Base-by-base conservation (phyloP, 1,140 invertebrate genomes). In the Bombus superbus region DNA sequence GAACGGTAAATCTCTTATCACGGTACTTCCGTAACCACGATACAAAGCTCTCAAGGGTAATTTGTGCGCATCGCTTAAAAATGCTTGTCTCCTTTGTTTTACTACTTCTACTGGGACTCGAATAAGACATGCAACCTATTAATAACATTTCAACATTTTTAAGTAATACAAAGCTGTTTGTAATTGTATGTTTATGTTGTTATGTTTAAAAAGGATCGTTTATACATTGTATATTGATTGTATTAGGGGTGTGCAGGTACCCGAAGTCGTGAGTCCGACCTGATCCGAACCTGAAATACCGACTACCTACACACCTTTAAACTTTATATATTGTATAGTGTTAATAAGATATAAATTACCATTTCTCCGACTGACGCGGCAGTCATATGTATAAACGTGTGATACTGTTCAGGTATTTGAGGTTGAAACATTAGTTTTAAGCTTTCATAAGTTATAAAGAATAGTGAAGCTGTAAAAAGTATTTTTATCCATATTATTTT, bases 81-180 rank as follows among this genome's bases (percentile, higher is more conserved):
- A 93, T 2, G 98, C 97, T 95, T 99, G 99, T 81, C 97, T 96
- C 89, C 99, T 96, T 95, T 99, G 99, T 95, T 99, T 99, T 0
- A 99, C 96, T 75, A 99, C 97, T 95, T 99, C 99, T n/a, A 98
- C 97, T 2, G 99, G 99, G 22, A 99, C 99, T 90, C 99, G 96
- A 59, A 99, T 95, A n/a, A 98, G 90, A 93, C 99, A 99, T 15
- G 99, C 98, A 35, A 97, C 95, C 98, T 98, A 57, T 35, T 38
- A 40, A 13, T 18, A 3, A 84, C 40, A 40, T 64, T 25, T n/a
- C 6, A 35, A 15, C 68, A 68, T 57, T 68, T 22, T 64, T 57
- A 74, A 69, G 22, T 85, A 13, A 72, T 40, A 73, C n/a, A 81
- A 66, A 28, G 32, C 4, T 28, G n/a, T 42, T 5, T 28, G 69